These are phyloP conservation scores for Cheiracanthium punctorium DNA, from an alignment of 2,888 invertebrate genomes.

Conservation along the genomic window DNA sequence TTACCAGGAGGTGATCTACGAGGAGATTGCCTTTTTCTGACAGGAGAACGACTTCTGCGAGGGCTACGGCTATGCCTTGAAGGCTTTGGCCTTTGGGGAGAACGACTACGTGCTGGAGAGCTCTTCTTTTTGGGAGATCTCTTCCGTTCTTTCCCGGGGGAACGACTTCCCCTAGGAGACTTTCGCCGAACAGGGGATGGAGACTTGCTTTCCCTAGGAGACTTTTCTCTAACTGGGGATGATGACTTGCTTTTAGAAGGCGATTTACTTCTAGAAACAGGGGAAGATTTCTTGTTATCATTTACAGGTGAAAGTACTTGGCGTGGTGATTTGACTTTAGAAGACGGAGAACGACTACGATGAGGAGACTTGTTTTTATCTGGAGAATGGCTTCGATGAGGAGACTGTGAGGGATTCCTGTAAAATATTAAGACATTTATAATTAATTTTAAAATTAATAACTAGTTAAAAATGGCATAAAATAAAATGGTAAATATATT, in stretches of 20 bases:
- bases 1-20: slow-evolving; percentile 72
- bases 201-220: slow-evolving; percentile 36
- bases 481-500: too few relatives aligned
- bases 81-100: slow-evolving; percentile 56
- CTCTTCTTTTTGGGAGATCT: slow-evolving; percentile 36
- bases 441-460: too few relatives aligned
- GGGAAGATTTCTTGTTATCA: slow-evolving; percentile 34
- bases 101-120: slow-evolving; percentile 48
- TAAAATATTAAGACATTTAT: too few relatives aligned
- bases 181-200: slow-evolving; percentile 46
- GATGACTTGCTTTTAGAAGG: slow-evolving; percentile 37
- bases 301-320: slow-evolving; percentile 13
- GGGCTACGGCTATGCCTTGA: slow-evolving; percentile 49
- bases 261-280: slow-evolving; percentile 19
- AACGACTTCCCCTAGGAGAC: slow-evolving; percentile 40
- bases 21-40: slow-evolving; percentile 64
- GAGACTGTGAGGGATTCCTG: slow-evolving; percentile 55
- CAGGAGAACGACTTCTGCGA: slow-evolving; percentile 43
- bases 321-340: slow-evolving; percentile 47
- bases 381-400: slow-evolving; percentile 44
- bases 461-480: too few relatives aligned
- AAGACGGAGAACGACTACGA: slow-evolving; percentile 26
- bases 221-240: slow-evolving; percentile 38
- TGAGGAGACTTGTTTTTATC: slow-evolving; percentile 36
- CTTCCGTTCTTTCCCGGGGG: slow-evolving; percentile 29